Conservation (phyloP, 2,797 vertebrate species). For the Syngnathus rostellatus region DNA sequence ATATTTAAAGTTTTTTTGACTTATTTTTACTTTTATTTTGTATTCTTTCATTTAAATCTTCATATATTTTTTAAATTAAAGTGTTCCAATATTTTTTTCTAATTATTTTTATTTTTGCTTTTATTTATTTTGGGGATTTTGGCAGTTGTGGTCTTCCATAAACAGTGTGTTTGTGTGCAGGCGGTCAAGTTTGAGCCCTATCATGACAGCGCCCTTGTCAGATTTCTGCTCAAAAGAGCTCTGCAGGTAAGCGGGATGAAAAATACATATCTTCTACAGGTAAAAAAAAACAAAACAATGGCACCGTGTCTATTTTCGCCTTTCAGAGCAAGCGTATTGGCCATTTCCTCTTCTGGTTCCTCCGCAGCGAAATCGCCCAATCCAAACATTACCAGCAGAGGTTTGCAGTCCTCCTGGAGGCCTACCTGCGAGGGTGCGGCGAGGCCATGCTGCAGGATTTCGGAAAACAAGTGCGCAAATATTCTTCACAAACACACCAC, state of each 20-base stretch:
- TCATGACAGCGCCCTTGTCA: constrained; percentile 90
- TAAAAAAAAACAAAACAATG: neutral
- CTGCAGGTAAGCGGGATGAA: constrained; percentile 76
- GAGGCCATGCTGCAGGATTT: constrained; percentile 88
- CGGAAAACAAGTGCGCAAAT: constrained; percentile 70
- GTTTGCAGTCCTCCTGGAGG: constrained; percentile 90
- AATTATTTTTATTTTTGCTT: no score
- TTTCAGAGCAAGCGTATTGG: constrained; percentile 91
- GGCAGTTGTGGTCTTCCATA: no score
- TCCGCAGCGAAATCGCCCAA: constrained; percentile 96
- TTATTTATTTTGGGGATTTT: no score
- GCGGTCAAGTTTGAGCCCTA: constrained; percentile 98
- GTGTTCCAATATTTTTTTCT: no score
- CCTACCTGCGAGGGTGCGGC: constrained; percentile 91
- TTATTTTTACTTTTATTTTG: no score
- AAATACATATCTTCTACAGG: neutral
- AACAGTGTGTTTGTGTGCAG: constrained; percentile 50
- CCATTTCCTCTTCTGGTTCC: constrained; percentile 98
- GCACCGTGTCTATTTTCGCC: neutral
- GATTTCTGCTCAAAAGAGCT: constrained; percentile 90
- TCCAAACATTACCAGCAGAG: constrained; percentile 97
- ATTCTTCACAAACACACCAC: no score
- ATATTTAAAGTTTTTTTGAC: no score
- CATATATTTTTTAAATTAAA: no score
- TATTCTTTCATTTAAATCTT: no score